Evolutionary conservation across 1,140 invertebrate species (phyloP).

Genomic region (Rhysida immarginata): DNA sequence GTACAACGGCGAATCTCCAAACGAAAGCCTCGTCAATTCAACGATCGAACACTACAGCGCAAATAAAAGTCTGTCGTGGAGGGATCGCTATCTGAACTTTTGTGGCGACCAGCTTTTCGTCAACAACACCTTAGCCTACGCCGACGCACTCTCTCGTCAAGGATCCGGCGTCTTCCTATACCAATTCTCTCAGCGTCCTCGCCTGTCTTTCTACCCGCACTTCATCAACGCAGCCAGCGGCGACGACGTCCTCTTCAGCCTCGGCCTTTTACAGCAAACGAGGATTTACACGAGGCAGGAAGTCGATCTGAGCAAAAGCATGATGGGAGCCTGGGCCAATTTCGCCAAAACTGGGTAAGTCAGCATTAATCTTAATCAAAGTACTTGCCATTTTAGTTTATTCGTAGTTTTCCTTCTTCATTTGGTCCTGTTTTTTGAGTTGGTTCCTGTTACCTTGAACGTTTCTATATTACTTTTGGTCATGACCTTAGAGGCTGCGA

Average conservation of each 20-base stretch:
- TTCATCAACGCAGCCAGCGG: slow-evolving; percentile 19
- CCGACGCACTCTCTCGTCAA: slow-evolving; percentile 3
- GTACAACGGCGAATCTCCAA: background rate
- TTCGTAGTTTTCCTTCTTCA: too few relatives aligned
- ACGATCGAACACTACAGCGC: background rate
- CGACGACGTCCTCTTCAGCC: slow-evolving; percentile 18
- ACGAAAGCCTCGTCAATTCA: background rate
- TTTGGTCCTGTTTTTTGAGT: too few relatives aligned
- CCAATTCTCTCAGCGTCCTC: slow-evolving; percentile 19
- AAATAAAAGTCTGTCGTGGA: background rate
- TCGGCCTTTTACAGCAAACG: slow-evolving; percentile 14
- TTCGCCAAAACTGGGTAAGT: slow-evolving; percentile 16
- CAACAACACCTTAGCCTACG: slow-evolving; percentile 7
- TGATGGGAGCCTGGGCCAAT: slow-evolving; percentile 12
- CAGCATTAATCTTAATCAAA: too few relatives aligned
- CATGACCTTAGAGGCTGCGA: too few relatives aligned
- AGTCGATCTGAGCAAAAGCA: slow-evolving; percentile 10
- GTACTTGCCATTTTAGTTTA: too few relatives aligned
- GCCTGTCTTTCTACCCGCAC: slow-evolving; percentile 16
- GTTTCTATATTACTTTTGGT: too few relatives aligned
- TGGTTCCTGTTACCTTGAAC: too few relatives aligned
- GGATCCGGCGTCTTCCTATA: slow-evolving; percentile 13
- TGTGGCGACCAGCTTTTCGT: slow-evolving; percentile 16
- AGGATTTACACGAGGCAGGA: background rate
- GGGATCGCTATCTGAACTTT: slow-evolving; percentile 14